These are phyloP conservation scores for Arctocebus calabarensis DNA, from an alignment of 2,797 vertebrate species.

Conservation along the genomic window DNA sequence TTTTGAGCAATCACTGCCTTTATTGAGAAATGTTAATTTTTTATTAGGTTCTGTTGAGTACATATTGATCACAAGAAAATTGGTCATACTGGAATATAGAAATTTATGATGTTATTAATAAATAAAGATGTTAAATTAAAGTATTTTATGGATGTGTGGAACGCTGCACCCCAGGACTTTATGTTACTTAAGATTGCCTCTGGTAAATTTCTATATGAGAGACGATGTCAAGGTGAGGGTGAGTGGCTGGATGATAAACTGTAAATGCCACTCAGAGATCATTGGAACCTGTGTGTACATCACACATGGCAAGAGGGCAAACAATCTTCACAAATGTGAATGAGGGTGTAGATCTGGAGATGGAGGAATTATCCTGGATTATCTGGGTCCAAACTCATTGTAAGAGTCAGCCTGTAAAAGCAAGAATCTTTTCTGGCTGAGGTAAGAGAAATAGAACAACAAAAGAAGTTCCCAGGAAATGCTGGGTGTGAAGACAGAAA, in stretches of 20 bases:
- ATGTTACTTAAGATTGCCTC: neutral
- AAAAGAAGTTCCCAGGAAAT: neutral
- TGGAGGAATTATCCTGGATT: neutral
- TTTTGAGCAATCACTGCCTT: neutral
- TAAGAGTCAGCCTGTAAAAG: neutral
- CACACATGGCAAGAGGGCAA: neutral
- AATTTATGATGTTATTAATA: neutral
- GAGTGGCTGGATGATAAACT: neutral
- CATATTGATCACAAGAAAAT: neutral
- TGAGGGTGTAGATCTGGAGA: neutral
- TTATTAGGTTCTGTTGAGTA: neutral
- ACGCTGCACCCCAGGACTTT: neutral
- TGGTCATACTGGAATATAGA: neutral
- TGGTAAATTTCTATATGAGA: neutral
- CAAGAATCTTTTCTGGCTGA: neutral
- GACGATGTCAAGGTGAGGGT: neutral
- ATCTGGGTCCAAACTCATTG: neutral
- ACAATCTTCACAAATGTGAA: neutral
- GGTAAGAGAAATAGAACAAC: neutral
- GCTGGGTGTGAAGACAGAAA: neutral
- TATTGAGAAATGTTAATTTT: conserved; percentile 5
- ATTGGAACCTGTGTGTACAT: neutral
- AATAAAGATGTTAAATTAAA: neutral
- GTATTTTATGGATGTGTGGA: neutral
- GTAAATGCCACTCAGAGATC: neutral